Evolutionary conservation across 1,140 invertebrate genomes (phyloP).

Genomic region (Rhopalosiphum padi): DNA sequence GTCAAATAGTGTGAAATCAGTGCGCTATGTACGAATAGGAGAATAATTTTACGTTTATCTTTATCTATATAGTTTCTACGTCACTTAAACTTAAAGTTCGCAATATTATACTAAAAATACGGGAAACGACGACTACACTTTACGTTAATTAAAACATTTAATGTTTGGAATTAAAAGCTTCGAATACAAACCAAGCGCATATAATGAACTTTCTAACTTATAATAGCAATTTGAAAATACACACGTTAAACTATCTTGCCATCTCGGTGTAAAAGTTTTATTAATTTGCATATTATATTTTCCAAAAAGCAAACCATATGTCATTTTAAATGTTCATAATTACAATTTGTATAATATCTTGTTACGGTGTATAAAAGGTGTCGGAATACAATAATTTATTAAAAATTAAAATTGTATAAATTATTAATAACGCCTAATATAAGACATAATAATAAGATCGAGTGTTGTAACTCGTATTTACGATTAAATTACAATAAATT

Average conservation of each 20-base stretch:
- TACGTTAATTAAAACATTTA: slow-evolving; percentile 28
- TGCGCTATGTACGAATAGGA: neutral
- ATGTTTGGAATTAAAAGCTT: slow-evolving; percentile 1
- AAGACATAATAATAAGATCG: neutral
- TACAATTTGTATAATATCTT: neutral
- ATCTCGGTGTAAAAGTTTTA: neutral
- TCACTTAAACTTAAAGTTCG: neutral
- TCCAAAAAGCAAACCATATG: neutral
- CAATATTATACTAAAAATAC: slow-evolving; percentile 20
- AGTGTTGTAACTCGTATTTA: neutral
- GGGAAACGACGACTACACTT: neutral
- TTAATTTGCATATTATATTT: neutral
- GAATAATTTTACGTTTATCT: neutral
- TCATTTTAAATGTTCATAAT: neutral
- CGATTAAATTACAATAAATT: neutral
- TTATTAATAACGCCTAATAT: neutral
- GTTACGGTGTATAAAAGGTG: neutral
- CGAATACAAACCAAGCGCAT: neutral
- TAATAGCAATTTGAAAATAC: slow-evolving; percentile 21
- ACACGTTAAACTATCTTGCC: neutral
- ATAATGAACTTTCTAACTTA: slow-evolving; percentile 31
- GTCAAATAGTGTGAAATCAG: neutral
- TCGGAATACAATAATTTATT: neutral
- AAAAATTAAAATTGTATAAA: neutral
- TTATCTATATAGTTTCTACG: neutral